These are phyloP conservation scores for Rhinopithecus roxellana DNA, from an alignment of 2,113 vertebrate species.

Conservation along the genomic window DNA sequence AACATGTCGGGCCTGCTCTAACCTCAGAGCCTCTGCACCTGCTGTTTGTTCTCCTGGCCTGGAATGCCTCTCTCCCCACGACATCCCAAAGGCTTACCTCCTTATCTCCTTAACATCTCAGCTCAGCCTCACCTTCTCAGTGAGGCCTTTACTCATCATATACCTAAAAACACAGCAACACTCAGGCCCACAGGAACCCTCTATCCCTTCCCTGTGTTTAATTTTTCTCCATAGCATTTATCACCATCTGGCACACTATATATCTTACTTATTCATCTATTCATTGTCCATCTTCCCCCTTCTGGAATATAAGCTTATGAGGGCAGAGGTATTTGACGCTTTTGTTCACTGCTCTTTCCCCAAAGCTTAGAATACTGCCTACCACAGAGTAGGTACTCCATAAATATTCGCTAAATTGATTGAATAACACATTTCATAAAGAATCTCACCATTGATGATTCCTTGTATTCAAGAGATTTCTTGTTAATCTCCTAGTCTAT, in stretches of 20 bases:
- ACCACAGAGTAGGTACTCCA: neutral
- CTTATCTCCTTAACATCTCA: neutral
- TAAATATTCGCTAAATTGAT: neutral
- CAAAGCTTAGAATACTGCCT: neutral
- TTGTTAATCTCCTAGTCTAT: neutral
- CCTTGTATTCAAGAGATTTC: slow-evolving; percentile 8
- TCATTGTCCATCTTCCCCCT: neutral
- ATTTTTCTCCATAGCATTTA: neutral
- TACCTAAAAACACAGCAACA: neutral
- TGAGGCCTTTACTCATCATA: neutral
- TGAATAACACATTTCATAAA: neutral
- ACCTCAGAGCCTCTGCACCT: neutral
- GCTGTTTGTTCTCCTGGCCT: neutral
- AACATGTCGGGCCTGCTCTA: neutral
- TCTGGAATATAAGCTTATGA: neutral
- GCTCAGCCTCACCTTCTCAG: neutral
- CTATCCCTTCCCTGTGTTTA: neutral
- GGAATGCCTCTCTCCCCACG: neutral
- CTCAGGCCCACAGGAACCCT: neutral
- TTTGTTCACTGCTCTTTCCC: neutral
- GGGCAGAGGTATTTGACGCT: neutral
- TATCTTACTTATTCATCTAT: neutral
- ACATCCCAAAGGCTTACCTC: neutral
- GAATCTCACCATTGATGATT: neutral
- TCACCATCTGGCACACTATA: neutral